Percentiles rank a stretch among this genome's conserved stretches.
Conservation (phyloP, 2,797 vertebrate genomes). For the Otolemur crassicaudatus region DNA sequence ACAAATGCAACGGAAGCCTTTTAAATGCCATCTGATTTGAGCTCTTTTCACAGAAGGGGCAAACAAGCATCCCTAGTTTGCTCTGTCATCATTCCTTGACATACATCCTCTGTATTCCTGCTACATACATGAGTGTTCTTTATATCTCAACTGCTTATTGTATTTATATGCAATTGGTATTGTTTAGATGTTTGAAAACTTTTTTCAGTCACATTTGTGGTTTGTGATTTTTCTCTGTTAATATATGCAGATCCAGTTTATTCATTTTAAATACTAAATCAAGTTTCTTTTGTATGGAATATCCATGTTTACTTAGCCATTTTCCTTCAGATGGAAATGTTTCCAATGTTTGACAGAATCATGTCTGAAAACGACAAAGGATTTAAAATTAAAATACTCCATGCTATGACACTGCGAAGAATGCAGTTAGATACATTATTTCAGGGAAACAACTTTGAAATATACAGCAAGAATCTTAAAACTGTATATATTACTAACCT, state of each 20-base stretch:
- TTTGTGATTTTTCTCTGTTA: not conserved
- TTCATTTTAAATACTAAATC: not conserved
- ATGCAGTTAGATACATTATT: not conserved
- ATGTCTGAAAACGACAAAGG: conserved; percentile 36
- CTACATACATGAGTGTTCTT: not conserved
- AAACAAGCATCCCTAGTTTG: not conserved
- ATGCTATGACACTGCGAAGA: not conserved
- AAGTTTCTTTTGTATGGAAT: not conserved
- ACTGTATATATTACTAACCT: not conserved
- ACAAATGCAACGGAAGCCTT: not conserved
- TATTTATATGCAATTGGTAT: not conserved
- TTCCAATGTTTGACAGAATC: conserved; percentile 35
- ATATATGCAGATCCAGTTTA: not conserved
- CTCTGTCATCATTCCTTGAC: not conserved
- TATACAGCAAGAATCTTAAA: not conserved
- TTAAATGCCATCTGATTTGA: not conserved
- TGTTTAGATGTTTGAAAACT: not conserved
- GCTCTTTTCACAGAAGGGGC: not conserved
- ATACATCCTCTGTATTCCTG: not conserved
- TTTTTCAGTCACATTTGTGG: not conserved
- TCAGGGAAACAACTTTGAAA: not conserved
- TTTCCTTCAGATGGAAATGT: conserved; percentile 2
- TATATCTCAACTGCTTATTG: not conserved
- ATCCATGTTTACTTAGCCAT: not conserved
- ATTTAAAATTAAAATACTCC: conserved; percentile 46